These are phyloP conservation scores for Lithosia quadra DNA, from an alignment of 2,888 invertebrate genomes.

Conservation along the genomic window DNA sequence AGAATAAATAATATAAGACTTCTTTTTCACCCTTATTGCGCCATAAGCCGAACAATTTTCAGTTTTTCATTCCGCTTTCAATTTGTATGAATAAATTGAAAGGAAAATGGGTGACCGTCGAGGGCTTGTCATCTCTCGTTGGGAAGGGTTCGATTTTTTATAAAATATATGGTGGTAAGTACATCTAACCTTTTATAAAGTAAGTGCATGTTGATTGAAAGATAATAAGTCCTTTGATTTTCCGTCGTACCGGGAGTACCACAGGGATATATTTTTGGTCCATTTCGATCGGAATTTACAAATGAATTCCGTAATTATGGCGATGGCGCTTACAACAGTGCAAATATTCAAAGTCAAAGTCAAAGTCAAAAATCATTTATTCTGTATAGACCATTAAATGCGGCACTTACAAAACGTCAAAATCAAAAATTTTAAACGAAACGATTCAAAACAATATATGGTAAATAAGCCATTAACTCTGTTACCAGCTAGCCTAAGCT, in stretches of 20 bases:
- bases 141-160: constrained; percentile 5
- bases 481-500: too few relatives aligned
- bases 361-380: too few relatives aligned
- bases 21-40: constrained; percentile 16
- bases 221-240: not conserved
- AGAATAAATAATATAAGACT: constrained; percentile 9
- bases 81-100: constrained; percentile 24
- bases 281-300: not conserved
- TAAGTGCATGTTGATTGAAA: not conserved
- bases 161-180: not conserved
- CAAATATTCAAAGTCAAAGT: too few relatives aligned
- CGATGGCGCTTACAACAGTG: too few relatives aligned
- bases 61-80: constrained; percentile 21
- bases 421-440: too few relatives aligned
- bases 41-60: constrained; percentile 12
- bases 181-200: not conserved
- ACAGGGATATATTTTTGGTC: not conserved
- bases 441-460: too few relatives aligned
- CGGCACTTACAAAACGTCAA: too few relatives aligned
- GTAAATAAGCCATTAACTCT: too few relatives aligned
- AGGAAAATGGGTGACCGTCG: constrained; percentile 14
- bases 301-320: too few relatives aligned
- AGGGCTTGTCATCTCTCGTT: constrained; percentile 12
- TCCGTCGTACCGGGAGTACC: not conserved
- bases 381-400: too few relatives aligned